These are phyloP conservation scores for Pristionchus japonicus DNA, from an alignment of 2,888 invertebrate species.

Conservation along the genomic window DNA sequence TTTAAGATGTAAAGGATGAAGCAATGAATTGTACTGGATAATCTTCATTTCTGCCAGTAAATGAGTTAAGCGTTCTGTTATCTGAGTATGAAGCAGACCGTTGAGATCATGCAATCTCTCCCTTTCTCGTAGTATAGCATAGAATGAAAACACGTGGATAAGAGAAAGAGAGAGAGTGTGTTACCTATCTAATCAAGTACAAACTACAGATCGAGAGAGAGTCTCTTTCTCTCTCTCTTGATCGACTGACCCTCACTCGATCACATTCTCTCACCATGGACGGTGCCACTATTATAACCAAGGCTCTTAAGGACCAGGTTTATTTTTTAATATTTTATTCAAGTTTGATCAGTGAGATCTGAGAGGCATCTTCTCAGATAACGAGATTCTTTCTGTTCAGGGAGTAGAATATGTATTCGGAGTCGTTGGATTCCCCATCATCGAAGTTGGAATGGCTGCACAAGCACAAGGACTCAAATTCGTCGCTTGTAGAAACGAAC, in stretches of 20 bases:
- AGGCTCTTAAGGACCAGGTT: conserved; percentile 35
- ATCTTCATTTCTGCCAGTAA: too few species aligned
- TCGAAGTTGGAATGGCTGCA: conserved; percentile 90
- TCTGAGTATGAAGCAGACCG: not conserved
- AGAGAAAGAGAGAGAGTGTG: not conserved
- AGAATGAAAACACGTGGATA: not conserved
- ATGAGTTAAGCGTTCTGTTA: too few species aligned
- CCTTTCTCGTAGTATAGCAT: not conserved
- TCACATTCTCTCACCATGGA: not conserved
- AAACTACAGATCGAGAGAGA: conserved; percentile 19
- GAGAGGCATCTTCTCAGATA: too few species aligned
- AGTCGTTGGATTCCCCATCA: conserved; percentile 94
- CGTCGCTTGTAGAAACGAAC: conserved; percentile 96
- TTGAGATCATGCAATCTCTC: not conserved
- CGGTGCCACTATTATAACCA: conserved; percentile 15
- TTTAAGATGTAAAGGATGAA: too few species aligned
- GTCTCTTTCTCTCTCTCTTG: too few species aligned
- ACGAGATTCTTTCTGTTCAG: too few species aligned
- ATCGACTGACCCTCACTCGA: too few species aligned
- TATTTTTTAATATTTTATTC: not conserved
- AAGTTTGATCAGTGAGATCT: too few species aligned
- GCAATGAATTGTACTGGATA: too few species aligned
- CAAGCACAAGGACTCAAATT: conserved; percentile 89
- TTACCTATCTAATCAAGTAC: conserved; percentile 37
- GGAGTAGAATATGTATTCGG: conserved; percentile 96